These are phyloP conservation scores for Enteromius paludinosus DNA, from an alignment of 2,797 vertebrate species.

Conservation along the genomic window DNA sequence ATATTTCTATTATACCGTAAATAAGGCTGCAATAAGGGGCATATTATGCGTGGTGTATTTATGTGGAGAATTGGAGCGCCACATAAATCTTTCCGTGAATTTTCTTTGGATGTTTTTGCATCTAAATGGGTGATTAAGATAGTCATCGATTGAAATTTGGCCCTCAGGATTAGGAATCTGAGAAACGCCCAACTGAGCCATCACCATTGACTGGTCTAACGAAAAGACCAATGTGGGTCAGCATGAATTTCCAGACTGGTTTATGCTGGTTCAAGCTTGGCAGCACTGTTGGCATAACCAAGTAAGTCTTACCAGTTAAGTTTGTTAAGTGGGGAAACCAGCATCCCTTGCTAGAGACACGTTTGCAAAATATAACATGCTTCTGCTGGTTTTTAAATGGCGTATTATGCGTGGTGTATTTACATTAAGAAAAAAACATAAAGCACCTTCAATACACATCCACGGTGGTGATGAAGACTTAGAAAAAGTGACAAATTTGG, in stretches of 20 bases:
- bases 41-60: neutral
- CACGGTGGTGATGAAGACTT: neutral
- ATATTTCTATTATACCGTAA: constrained; percentile 29
- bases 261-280: neutral
- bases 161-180: constrained; percentile 44
- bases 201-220: neutral
- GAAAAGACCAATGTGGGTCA: neutral
- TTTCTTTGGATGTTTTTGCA: constrained; percentile 35
- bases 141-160: constrained; percentile 35
- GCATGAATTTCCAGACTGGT: neutral
- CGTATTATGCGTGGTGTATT: too few species aligned
- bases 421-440: neutral
- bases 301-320: neutral
- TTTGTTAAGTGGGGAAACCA: neutral
- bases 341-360: neutral
- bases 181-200: constrained; percentile 35
- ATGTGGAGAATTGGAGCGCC: constrained; percentile 37
- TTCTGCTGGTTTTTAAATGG: too few species aligned
- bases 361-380: neutral
- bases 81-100: constrained; percentile 54
- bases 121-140: constrained; percentile 42
- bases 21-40: neutral
- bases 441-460: neutral
- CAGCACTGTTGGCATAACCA: neutral
- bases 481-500: neutral